Evolutionary conservation across 37 sponge, comb jelly and placozoan genomes (phyloP).

Genomic region (Diacarnus erythraeanus): DNA sequence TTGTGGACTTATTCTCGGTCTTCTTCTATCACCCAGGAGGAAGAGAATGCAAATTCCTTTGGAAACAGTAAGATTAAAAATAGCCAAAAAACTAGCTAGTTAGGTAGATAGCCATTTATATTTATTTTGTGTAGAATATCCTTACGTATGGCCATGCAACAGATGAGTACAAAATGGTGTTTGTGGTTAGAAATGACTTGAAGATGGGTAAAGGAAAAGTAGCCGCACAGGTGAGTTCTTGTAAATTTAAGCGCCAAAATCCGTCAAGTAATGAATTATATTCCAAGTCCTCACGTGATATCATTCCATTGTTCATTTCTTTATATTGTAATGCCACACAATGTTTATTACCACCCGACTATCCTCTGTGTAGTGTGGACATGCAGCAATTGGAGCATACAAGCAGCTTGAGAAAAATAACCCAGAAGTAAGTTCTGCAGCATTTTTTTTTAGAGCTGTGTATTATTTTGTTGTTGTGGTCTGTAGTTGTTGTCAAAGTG

Average conservation of each 20-base stretch:
- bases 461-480: background rate
- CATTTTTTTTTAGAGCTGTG: too few relatives aligned
- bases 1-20: constrained; percentile 18
- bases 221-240: constrained; percentile 74
- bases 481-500: constrained; percentile 67
- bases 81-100: too few relatives aligned
- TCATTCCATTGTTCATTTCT: too few relatives aligned
- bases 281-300: too few relatives aligned
- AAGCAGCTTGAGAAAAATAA: constrained; percentile 35
- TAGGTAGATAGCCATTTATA: too few relatives aligned
- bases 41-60: too few relatives aligned
- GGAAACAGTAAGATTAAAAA: too few relatives aligned
- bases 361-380: constrained; percentile 57
- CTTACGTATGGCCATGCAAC: background rate
- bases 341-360: background rate
- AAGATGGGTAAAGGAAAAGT: constrained; percentile 99
- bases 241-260: background rate
- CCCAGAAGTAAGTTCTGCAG: constrained; percentile 29
- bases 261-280: too few relatives aligned
- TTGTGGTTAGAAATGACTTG: constrained; percentile 92
- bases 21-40: constrained; percentile 15
- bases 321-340: too few relatives aligned
- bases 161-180: constrained; percentile 91
- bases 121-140: background rate
- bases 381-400: constrained; percentile 80